Base-by-base conservation (phyloP, 2,797 vertebrate genomes). In the Intellagama lesueurii region DNA sequence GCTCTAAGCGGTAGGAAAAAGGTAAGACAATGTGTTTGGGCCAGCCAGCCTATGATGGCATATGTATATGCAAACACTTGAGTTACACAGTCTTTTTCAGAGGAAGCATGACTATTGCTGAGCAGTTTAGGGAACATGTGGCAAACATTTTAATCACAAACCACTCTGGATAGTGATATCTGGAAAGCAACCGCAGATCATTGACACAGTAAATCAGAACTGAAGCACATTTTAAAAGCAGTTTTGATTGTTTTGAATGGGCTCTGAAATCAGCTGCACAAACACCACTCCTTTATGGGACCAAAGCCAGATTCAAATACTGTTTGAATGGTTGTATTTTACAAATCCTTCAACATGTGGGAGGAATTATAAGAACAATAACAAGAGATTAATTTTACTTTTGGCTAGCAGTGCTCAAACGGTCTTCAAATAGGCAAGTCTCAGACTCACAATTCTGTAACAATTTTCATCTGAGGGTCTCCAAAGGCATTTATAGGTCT, bases 301-400 rank as follows among this genome's bases (percentile, higher is more conserved):
- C 93, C 93, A 90, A 89, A 81, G 89, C 91, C 91, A 94, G 90
- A 96, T 89, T 92, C 93, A 86, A 90, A 72, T 6, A 22, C 89
- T 84, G 85, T 94, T 92, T 85, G 77, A 90, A 88, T 35, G 79
- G 73, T 80, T 88, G 82, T 81, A 82, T 91, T 93, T 87, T 93
- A 85, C 82, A 92, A 91, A 88, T 82, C 83, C 66, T 77, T 92
- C 35, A 47, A 40, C 77, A 88, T 91, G 89, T 90, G 92, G 90
- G 93, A 92, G n/a, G 85, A 93, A 92, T 93, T 86, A 0, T 84
- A 91, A 94, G 89, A 89, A 89, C 87, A 89, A 93, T 76, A 92
- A 90, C 47, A 81, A 19, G 24, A 84, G 90, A 91, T 95, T 95
- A 88, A 44, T 83, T 93, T 92, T 78, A 0, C 0, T 91, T 89